phyloP scores from a whole-genome alignment of 2,113 vertebrate genomes.

The Gambusia affinis region DNA sequence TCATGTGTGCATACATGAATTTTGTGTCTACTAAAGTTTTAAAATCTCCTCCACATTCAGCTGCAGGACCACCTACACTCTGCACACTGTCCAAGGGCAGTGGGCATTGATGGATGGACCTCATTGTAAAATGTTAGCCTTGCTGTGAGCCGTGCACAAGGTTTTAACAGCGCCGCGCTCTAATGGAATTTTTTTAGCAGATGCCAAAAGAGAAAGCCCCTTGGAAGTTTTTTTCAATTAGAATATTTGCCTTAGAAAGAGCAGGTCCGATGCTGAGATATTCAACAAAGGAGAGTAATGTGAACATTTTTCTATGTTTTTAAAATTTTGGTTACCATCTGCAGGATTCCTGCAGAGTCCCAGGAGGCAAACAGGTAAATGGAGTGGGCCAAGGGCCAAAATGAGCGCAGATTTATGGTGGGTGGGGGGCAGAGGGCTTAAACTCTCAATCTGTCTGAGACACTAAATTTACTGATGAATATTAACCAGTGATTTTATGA shows the following conservation, averaged over 20 bases:
- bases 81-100: slow-evolving; percentile 4
- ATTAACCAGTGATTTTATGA: neutral
- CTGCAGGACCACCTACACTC: slow-evolving; percentile 41
- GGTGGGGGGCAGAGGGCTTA: no score
- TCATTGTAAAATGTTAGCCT: slow-evolving; percentile 26
- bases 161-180: slow-evolving; percentile 13
- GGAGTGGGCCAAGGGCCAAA: no score
- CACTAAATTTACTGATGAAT: no score
- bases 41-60: neutral
- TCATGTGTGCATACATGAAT: neutral
- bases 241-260: neutral
- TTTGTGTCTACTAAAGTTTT: neutral
- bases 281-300: neutral
- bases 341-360: neutral
- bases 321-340: neutral
- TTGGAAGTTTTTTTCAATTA: neutral
- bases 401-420: neutral
- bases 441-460: neutral
- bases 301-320: no score
- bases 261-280: neutral
- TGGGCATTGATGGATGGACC: slow-evolving; percentile 27
- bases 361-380: neutral
- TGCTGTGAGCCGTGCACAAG: slow-evolving; percentile 16
- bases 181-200: slow-evolving; percentile 3
- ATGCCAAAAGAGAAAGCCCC: neutral